Evolutionary conservation across 2,113 vertebrate species (phyloP), one percentile per base, ranked within the genome.

Genomic region (Nematolebias whitei): DNA sequence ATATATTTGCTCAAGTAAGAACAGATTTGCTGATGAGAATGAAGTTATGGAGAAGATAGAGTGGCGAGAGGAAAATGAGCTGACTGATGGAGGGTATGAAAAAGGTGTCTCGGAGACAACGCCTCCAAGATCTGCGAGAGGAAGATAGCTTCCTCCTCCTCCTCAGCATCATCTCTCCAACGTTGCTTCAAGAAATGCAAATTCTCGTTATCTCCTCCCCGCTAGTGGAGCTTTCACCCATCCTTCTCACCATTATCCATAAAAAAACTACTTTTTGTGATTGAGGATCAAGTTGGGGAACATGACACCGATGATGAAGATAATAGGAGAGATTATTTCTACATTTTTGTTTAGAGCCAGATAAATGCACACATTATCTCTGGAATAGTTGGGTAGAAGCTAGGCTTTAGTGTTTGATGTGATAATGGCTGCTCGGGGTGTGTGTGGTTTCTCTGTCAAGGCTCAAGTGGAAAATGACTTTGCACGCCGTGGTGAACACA

Each of bases 391-490:
- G 58, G 63, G 62, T 62, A 76, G 63, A 75, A 84, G 79, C 60
- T 51, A 50, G 47, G 65, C 59, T 82, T 82, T 68, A 56, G 70
- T 74, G 78, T 87, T 84, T 85, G 74, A 86, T 81, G 80, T 78
- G 85, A 89, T 89, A 90, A 89, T 89, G 65, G 83, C 67, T 10
- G 74, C 77, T 82, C 73, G 81, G 78, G 71, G 59, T 80, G 71
- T 80, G 44, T 87, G 82, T 71, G 84, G 85, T 82, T 78, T 82
- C 3, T 19, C 79, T 51, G 61, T 87, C 76, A 76, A 79, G 84
- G 79, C 69, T 85, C 74, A 79, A 90, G 86, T 89, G 90, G 86
- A 90, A 90, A 91, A 85, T 83, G 83, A 79, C 71, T 80, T 74
- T 66, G 80, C 82, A 73, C 78, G 74, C 82, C 74, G 76, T 68